Conservation (phyloP, 2,113 vertebrate genomes). For the Oceanites oceanicus region DNA sequence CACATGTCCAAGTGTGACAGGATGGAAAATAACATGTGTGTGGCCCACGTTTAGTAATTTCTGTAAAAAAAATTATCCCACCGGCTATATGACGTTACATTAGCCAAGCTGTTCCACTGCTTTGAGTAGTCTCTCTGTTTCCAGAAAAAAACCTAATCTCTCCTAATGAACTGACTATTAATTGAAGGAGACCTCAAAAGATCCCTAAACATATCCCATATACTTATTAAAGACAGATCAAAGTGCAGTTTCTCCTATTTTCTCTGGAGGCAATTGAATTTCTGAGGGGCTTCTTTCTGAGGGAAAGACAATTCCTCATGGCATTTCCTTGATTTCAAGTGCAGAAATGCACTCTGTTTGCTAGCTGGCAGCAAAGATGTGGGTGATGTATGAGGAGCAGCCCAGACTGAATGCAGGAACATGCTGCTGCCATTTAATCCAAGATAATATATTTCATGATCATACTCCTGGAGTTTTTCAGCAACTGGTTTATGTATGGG, state of each 20-base stretch:
- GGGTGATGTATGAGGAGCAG: slow-evolving; percentile 26
- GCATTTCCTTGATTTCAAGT: not conserved
- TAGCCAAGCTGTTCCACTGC: not conserved
- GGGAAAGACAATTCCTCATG: not conserved
- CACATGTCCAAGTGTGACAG: not conserved
- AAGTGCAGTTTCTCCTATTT: not conserved
- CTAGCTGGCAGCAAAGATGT: slow-evolving; percentile 11
- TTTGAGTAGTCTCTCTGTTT: not conserved
- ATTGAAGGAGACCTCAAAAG: slow-evolving; percentile 29
- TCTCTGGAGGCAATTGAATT: slow-evolving; percentile 6
- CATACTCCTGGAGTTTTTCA: not conserved
- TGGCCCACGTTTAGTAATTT: not conserved
- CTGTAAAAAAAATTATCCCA: not conserved
- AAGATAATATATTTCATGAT: not conserved
- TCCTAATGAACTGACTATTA: not conserved
- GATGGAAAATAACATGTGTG: slow-evolving; percentile 13
- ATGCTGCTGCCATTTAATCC: not conserved
- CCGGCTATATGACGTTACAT: not conserved
- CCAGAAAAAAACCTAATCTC: not conserved
- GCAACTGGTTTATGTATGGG: not conserved
- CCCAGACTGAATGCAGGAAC: not conserved
- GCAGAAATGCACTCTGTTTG: not conserved
- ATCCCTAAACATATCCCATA: not conserved
- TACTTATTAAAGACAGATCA: slow-evolving; percentile 40
- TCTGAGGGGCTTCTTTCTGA: not conserved